A percentile compares a stretch with the other conserved stretches of the same genome.
Evolutionary conservation across 2,113 vertebrate species (phyloP).

Genomic region (Chionomys nivalis): DNA sequence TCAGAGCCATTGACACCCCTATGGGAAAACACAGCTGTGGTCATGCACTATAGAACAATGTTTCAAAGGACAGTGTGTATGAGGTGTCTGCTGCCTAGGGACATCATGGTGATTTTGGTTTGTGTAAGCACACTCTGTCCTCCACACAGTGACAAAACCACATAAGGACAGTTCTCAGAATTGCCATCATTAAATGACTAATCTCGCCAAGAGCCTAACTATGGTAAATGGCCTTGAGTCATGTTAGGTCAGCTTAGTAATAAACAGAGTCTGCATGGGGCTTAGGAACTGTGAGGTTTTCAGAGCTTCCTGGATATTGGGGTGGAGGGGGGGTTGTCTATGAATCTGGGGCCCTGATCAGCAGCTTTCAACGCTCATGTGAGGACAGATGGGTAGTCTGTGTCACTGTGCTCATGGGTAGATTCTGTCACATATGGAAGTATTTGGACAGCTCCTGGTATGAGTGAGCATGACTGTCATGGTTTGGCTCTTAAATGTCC

Average conservation of each 20-base stretch:
- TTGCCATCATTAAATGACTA: conserved; percentile 1
- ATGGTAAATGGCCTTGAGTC: not conserved
- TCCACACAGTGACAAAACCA: not conserved
- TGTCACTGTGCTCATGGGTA: not conserved
- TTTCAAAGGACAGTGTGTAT: not conserved
- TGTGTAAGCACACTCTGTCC: not conserved
- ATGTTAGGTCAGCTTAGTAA: not conserved
- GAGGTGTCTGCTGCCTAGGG: not conserved
- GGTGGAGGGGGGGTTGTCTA: not conserved
- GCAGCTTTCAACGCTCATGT: not conserved
- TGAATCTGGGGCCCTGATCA: not conserved
- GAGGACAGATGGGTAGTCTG: not conserved
- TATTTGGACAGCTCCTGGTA: not conserved
- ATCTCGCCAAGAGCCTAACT: not conserved
- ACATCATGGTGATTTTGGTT: not conserved
- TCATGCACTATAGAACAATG: not conserved
- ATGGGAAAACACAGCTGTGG: not conserved
- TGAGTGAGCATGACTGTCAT: rapidly evolving
- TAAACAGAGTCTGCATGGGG: not conserved
- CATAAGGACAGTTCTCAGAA: not conserved
- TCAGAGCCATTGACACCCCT: not conserved
- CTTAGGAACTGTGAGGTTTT: not conserved
- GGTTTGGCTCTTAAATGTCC: not conserved
- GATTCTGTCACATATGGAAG: not conserved
- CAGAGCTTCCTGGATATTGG: not conserved